These are phyloP conservation scores for Andinoacara biseriatus DNA, from an alignment of 2,113 vertebrate genomes.

Conservation along the genomic window DNA sequence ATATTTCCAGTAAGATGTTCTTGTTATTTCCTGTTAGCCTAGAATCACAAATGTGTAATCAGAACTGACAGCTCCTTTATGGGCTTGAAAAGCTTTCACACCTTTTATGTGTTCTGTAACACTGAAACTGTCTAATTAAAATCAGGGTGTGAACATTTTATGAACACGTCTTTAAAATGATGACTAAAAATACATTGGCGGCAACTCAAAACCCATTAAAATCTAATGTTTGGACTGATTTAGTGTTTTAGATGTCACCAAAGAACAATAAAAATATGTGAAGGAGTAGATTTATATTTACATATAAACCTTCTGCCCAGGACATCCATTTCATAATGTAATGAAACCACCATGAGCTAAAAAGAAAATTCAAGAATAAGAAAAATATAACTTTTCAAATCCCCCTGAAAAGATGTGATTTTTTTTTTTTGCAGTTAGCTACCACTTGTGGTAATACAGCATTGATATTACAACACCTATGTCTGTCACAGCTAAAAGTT, in stretches of 20 bases:
- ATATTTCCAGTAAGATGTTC: not conserved
- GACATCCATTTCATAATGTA: not conserved
- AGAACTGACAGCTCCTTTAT: not conserved
- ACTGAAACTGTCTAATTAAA: not conserved
- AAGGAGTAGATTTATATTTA: not conserved
- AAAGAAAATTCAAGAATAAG: constrained; percentile 11
- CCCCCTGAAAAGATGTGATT: constrained; percentile 41
- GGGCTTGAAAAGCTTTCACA: not conserved
- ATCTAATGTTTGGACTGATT: not conserved
- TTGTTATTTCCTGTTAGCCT: not conserved
- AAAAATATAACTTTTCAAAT: not conserved
- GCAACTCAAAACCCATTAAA: not conserved
- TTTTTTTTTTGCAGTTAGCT: constrained; percentile 1
- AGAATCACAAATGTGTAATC: not conserved
- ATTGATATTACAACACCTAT: constrained; percentile 24
- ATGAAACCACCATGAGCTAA: not conserved
- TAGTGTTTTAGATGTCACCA: not conserved
- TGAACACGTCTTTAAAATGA: not conserved
- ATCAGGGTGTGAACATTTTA: not conserved
- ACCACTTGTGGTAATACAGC: not conserved
- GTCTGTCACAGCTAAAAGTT: not conserved
- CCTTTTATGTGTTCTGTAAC: not conserved
- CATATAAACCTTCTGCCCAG: not conserved
- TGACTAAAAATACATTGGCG: not conserved
- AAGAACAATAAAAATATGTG: not conserved